phyloP scores from a whole-genome alignment of 2,888 invertebrate genomes.

The Drosophila infuscata region DNA sequence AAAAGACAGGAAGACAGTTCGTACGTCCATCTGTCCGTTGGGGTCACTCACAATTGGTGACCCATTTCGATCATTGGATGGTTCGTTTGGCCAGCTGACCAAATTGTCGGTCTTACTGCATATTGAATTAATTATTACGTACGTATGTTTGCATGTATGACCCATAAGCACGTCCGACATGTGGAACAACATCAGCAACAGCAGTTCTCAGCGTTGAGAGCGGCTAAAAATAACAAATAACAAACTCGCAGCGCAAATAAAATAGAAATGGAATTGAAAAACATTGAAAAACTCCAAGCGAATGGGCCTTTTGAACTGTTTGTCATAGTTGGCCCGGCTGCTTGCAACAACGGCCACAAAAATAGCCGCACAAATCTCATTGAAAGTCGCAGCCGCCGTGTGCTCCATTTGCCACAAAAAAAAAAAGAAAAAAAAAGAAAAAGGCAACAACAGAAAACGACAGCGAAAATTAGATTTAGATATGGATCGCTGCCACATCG shows the following conservation, averaged over 20 bases:
- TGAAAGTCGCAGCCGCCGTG: slow-evolving; percentile 67
- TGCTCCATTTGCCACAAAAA: slow-evolving; percentile 63
- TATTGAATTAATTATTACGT: slow-evolving; percentile 76
- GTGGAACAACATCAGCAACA: slow-evolving; percentile 28
- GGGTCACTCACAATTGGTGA: slow-evolving; percentile 73
- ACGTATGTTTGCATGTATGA: slow-evolving; percentile 19
- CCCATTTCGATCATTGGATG: slow-evolving; percentile 57
- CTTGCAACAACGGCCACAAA: slow-evolving; percentile 60
- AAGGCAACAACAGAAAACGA: slow-evolving; percentile 9
- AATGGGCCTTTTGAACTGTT: slow-evolving; percentile 71
- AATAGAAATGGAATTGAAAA: slow-evolving; percentile 37
- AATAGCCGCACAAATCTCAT: slow-evolving; percentile 78
- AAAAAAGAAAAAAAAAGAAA: slow-evolving; percentile 3
- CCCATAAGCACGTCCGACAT: slow-evolving; percentile 52
- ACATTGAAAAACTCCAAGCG: slow-evolving; percentile 66
- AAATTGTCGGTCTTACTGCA: slow-evolving; percentile 68
- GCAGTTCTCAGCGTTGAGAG: slow-evolving; percentile 21
- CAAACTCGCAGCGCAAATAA: slow-evolving; percentile 19
- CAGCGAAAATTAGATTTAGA: slow-evolving; percentile 23
- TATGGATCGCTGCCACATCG: slow-evolving; percentile 4
- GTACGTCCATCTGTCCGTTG: slow-evolving; percentile 28
- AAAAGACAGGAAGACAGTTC: slow-evolving; percentile 73
- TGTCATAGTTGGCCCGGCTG: slow-evolving; percentile 68
- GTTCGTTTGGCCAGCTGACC: slow-evolving; percentile 35
- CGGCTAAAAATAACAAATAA: slow-evolving; percentile 54